Evolutionary conservation across 2,113 vertebrate species (phyloP), one percentile per base, ranked within the genome.

Genomic region (Scophthalmus maximus): DNA sequence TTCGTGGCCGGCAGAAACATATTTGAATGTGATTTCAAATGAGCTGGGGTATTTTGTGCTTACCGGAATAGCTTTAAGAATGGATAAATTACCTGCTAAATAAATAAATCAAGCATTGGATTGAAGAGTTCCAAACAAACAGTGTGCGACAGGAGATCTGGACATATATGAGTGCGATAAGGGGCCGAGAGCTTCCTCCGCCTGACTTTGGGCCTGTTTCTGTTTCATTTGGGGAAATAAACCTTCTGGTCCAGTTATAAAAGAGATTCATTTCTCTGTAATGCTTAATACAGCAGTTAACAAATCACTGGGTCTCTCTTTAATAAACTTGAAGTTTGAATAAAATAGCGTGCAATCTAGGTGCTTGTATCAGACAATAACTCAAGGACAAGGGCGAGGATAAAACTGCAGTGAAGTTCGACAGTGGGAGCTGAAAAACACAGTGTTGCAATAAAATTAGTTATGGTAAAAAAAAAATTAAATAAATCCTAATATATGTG

Each of bases 11-110:
- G 53, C 56, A 82, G n/a, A 68, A 82, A 80, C 78, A 75, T 82
- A 77, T 86, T 82, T 75, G 58, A 81, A 87, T 79, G 71, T 66
- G 69, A 87, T 87, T 88, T 83, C 74, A 71, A 80, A 83, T 63
- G 57, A 83, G 76, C 46, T 44, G 60, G 38, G 49, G 34, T 29
- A 76, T 66, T 65, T 64, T 77, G 46, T 70, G 26, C 73, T 71
- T 75, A 83, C 74, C 56, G 30, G 30, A 8, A 15, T 69, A 64
- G 74, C 72, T 82, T 73, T 73, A 63, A 56, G 70, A 79, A 73
- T 67, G 57, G 61, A 83, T 65, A 56, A 82, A 73, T 83, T 66
- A 42, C 40, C 32, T 2, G 20, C 56, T 65, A 65, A 74, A 83
- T 64, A 44, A 56, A 88, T 75, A 61, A 75, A 57, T 12, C 53